phyloP scores from a whole-genome alignment of 2,888 invertebrate species.

The Eupithecia abbreviata region DNA sequence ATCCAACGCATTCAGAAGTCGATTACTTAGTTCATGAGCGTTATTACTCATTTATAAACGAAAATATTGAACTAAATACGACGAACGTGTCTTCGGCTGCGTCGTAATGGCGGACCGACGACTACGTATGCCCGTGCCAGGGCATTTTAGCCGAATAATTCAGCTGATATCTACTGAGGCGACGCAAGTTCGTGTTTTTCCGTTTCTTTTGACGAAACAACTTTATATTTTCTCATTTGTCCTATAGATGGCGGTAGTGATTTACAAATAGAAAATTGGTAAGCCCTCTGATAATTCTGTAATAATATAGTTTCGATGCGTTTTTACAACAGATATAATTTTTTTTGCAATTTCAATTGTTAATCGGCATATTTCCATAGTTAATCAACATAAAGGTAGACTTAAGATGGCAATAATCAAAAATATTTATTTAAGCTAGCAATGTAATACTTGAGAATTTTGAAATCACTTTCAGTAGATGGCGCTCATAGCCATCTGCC shows the following conservation, averaged over 20 bases:
- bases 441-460: conserved; percentile 4
- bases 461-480: conserved; percentile 43
- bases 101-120: conserved; percentile 85
- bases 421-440: conserved; percentile 32
- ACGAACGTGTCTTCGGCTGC: conserved; percentile 84
- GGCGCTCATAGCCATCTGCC: conserved; percentile 33
- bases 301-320: not conserved
- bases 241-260: conserved; percentile 62
- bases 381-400: not conserved
- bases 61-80: conserved; percentile 85
- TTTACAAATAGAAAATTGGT: not conserved
- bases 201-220: conserved; percentile 81
- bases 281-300: not conserved
- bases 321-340: not conserved
- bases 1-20: conserved; percentile 98
- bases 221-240: conserved; percentile 52
- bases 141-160: conserved; percentile 85
- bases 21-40: conserved; percentile 96
- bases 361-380: not conserved
- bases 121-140: conserved; percentile 85
- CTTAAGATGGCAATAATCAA: conserved; percentile 26
- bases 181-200: conserved; percentile 84
- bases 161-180: conserved; percentile 84
- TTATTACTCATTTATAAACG: conserved; percentile 91
- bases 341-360: not conserved